Conservation (phyloP, 1,140 invertebrate genomes). For the Cotesia glomerata region DNA sequence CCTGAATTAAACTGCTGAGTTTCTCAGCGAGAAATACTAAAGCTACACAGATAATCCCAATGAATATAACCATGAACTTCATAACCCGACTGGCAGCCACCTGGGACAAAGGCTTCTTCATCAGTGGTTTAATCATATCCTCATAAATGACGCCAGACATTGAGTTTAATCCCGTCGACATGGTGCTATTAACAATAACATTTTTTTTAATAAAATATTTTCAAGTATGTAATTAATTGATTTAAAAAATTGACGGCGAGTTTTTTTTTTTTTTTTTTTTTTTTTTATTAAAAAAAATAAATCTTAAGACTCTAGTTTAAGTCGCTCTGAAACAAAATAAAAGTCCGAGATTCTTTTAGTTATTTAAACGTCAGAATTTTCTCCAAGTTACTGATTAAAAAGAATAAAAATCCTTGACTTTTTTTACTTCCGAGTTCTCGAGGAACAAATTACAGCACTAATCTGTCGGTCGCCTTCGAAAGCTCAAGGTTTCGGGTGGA, state of each 20-base stretch:
- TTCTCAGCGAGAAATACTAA: conserved; percentile 75
- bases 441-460: too few relatives aligned
- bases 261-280: too few relatives aligned
- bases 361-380: too few relatives aligned
- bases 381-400: too few relatives aligned
- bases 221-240: too few relatives aligned
- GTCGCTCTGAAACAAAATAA: too few relatives aligned
- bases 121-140: conserved; percentile 74
- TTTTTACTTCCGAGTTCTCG: too few relatives aligned
- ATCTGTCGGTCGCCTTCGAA: too few relatives aligned
- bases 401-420: too few relatives aligned
- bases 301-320: neutral
- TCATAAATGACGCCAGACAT: conserved; percentile 83
- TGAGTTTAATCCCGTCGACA: conserved; percentile 81
- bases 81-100: conserved; percentile 70
- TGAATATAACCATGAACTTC: conserved; percentile 72
- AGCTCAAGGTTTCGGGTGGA: too few relatives aligned
- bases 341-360: too few relatives aligned
- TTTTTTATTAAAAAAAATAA: neutral
- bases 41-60: conserved; percentile 69
- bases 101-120: conserved; percentile 69
- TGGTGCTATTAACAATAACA: conserved; percentile 67
- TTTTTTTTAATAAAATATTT: neutral
- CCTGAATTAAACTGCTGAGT: conserved; percentile 72
- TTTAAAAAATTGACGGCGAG: too few relatives aligned